Conservation (phyloP, 2,797 vertebrate species). For the Catharus ustulatus region DNA sequence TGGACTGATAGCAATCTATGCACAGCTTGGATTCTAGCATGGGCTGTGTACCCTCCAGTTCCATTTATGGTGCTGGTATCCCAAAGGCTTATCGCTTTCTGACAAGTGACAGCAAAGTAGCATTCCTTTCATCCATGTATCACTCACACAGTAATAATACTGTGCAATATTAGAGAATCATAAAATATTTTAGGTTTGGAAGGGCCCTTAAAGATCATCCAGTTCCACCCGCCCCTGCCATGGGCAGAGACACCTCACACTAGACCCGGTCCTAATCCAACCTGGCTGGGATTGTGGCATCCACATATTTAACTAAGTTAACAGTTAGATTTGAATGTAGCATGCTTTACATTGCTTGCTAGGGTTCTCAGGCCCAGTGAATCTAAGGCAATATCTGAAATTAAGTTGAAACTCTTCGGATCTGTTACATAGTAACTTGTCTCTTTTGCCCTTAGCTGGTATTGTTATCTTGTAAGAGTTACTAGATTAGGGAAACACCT, state of each 20-base stretch:
- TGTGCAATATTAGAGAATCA: no score
- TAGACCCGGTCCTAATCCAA: no score
- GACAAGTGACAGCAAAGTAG: no score
- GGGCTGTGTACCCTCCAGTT: neutral
- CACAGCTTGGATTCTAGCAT: neutral
- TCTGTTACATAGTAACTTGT: neutral
- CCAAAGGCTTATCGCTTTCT: no score
- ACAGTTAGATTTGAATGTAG: neutral
- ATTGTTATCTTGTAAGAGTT: neutral
- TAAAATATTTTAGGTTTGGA: no score
- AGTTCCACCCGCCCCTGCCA: no score
- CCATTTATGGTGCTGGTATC: neutral
- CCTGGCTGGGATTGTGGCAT: no score
- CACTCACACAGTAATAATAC: no score
- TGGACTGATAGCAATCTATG: neutral
- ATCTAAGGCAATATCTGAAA: neutral
- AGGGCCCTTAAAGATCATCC: no score
- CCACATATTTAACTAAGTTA: no score
- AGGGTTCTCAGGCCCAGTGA: neutral
- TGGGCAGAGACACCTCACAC: no score
- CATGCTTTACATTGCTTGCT: neutral
- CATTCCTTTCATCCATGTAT: no score
- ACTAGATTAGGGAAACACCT: neutral
- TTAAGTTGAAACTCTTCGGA: neutral
- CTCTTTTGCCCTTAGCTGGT: neutral